A percentile compares a stretch with the other conserved stretches of the same genome.
These are phyloP conservation scores for Labeo calbasu DNA, from an alignment of 2,797 vertebrate species.

Conservation along the genomic window DNA sequence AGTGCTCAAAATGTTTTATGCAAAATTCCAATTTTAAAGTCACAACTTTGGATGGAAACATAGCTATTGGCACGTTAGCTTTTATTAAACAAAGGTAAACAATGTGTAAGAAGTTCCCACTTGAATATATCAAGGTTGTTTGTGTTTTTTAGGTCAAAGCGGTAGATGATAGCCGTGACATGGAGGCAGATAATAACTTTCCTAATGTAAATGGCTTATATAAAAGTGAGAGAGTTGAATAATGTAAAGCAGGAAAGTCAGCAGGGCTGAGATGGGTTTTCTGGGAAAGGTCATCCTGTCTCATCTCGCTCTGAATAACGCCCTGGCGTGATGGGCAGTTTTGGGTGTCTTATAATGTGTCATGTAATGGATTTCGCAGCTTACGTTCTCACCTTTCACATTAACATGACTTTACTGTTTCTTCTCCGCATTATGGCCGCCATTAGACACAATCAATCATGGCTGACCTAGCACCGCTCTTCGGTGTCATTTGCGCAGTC, in stretches of 20 bases:
- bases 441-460: conserved; percentile 36
- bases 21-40: too few species aligned
- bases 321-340: conserved; percentile 9
- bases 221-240: conserved; percentile 12
- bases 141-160: not conserved
- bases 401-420: conserved; percentile 45
- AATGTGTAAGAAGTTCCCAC: not conserved
- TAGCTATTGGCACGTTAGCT: not conserved
- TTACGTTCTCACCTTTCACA: conserved; percentile 44
- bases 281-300: conserved; percentile 26
- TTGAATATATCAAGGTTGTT: not conserved
- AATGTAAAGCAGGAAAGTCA: conserved; percentile 12
- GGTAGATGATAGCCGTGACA: not conserved
- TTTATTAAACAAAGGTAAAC: not conserved
- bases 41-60: too few species aligned
- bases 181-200: not conserved
- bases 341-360: conserved; percentile 34
- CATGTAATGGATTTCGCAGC: conserved; percentile 7
- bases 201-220: conserved; percentile 4
- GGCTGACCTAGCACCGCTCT: conserved; percentile 20
- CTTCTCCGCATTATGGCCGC: not conserved
- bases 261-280: conserved; percentile 12
- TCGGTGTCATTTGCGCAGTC: conserved; percentile 5
- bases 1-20: too few species aligned
- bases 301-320: conserved; percentile 26